Conservation (phyloP, 1,140 invertebrate species). For the Diachasmimorpha longicaudata region DNA sequence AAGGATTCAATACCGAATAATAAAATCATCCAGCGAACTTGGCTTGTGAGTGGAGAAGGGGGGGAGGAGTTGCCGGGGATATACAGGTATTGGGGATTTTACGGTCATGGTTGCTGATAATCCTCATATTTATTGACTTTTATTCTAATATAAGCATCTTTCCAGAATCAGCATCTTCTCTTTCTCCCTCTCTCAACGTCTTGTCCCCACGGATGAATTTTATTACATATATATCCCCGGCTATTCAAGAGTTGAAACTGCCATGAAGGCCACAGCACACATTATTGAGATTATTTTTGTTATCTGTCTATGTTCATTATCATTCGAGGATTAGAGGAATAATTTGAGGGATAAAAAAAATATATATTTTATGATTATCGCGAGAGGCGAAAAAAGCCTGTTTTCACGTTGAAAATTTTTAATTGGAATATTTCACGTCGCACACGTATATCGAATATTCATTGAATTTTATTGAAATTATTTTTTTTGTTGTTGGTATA, state of each 20-base stretch:
- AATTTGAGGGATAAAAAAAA: not conserved
- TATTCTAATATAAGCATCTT: slow-evolving; percentile 29
- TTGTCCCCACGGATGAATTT: slow-evolving; percentile 4
- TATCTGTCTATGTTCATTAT: slow-evolving; percentile 8
- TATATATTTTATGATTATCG: not conserved
- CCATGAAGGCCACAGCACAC: not conserved
- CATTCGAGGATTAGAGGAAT: slow-evolving; percentile 7
- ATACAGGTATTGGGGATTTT: slow-evolving; percentile 25
- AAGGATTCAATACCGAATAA: slow-evolving; percentile 42
- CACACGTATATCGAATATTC: not conserved
- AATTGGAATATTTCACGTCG: not conserved
- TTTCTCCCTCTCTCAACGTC: slow-evolving; percentile 10
- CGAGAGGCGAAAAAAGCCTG: not conserved
- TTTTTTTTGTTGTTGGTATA: slow-evolving; percentile 7
- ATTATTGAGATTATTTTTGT: not conserved
- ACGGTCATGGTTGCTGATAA: slow-evolving; percentile 37
- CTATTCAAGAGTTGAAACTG: not conserved
- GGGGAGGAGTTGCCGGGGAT: slow-evolving; percentile 10
- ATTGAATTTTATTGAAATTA: not conserved
- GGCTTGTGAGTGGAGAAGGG: not conserved
- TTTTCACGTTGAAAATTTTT: not conserved
- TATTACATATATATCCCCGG: not conserved
- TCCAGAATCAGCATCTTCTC: not conserved
- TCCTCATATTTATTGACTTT: slow-evolving; percentile 49
- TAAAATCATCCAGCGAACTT: slow-evolving; percentile 34